Evolutionary conservation across 2,113 vertebrate genomes (phyloP).

Genomic region (Carassius gibelio): DNA sequence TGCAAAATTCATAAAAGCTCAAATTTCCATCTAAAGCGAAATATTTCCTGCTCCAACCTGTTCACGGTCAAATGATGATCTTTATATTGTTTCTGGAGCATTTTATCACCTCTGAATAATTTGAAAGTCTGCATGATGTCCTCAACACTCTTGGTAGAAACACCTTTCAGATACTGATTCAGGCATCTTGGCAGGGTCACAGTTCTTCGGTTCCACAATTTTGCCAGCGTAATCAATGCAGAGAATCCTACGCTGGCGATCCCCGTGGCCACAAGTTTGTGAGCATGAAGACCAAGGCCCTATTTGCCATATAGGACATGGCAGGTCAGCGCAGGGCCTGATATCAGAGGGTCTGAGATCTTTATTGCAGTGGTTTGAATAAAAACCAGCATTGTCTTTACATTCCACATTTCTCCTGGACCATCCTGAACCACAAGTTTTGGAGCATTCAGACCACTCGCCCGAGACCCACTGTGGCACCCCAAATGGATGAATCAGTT

Average conservation of each 20-base stretch:
- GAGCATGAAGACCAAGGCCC: slow-evolving; percentile 84
- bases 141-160: slow-evolving; percentile 77
- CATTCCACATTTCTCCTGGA: slow-evolving; percentile 88
- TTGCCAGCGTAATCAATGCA: slow-evolving; percentile 81
- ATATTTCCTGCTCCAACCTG: slow-evolving; percentile 52
- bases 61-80: slow-evolving; percentile 47
- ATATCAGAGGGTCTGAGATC: slow-evolving; percentile 83
- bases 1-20: slow-evolving; percentile 7
- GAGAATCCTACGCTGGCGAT: slow-evolving; percentile 73
- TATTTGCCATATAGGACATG: slow-evolving; percentile 85
- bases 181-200: slow-evolving; percentile 72
- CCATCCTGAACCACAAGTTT: slow-evolving; percentile 90
- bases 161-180: slow-evolving; percentile 65
- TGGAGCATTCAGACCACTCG: slow-evolving; percentile 91
- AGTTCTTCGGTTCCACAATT: slow-evolving; percentile 73
- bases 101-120: not conserved
- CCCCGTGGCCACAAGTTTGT: slow-evolving; percentile 77
- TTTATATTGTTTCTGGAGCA: not conserved
- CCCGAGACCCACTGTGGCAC: slow-evolving; percentile 84
- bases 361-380: slow-evolving; percentile 78
- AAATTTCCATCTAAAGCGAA: slow-evolving; percentile 38
- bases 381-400: slow-evolving; percentile 77
- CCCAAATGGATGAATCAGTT: slow-evolving; percentile 80
- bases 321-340: slow-evolving; percentile 83
- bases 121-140: not conserved